Base-by-base conservation (phyloP, 1,140 invertebrate species). In the Tetragonula clypearis region DNA sequence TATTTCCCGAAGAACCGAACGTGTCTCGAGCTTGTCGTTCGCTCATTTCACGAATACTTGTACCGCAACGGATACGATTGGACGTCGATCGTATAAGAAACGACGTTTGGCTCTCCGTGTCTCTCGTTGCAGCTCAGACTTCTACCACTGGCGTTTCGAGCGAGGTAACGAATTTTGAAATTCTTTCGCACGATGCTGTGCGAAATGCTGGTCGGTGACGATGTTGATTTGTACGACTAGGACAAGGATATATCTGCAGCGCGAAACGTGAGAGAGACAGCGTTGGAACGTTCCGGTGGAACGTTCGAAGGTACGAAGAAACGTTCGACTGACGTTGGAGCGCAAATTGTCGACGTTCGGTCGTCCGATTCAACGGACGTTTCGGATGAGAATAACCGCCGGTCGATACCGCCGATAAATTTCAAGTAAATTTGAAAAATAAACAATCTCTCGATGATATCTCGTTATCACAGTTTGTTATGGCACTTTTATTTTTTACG, bases 11-110 rank as follows among this genome's bases (percentile, higher is more conserved):
- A 86, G 95, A 96, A 49, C 96, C 97, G 9, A 95, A 95, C 89
- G 96, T 97, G 1, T 96, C 96, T 1, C 91, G 93, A 11, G 94
- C 95, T 72, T 97, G 97, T 93, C 96, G 96, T 74, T 95, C 96
- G 17, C 93, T 97, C 49, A 97, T 97, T 53, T 95, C 95, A 79
- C 96, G 96, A 88, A 97, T 98, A 84, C 92, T 98, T 66, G 96
- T 97, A 11, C 96, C 97, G 0, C 93, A 97, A 68, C 96, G 96
- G 85, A 91, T 95, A 21, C 95, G 97, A 30, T 95, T 96, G 19
- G 95, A 94, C 79, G 96, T 97, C 74, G 92, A 94, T 19, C 95
- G 96, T 73, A 97, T 98, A 79, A 95, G 96, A 83, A 95, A 94
- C 17, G 97, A 97, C 91, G 87, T 94, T 26, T 98, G 97, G 97